These are phyloP conservation scores for Tachysurus fulvidraco DNA, from an alignment of 2,113 vertebrate genomes.

Conservation along the genomic window DNA sequence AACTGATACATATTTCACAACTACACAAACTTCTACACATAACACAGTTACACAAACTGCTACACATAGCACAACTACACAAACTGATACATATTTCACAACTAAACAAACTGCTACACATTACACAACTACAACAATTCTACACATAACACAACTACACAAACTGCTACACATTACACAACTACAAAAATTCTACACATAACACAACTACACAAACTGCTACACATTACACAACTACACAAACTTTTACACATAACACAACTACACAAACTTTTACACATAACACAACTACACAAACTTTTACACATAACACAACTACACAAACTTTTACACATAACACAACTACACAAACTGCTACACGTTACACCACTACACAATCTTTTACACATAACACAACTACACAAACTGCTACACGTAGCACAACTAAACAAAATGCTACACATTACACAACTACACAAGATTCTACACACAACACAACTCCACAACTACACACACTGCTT, in stretches of 20 bases:
- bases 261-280: neutral
- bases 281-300: neutral
- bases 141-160: neutral
- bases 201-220: neutral
- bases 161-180: neutral
- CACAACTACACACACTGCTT: too few species aligned
- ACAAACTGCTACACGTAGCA: neutral
- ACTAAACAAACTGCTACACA: neutral
- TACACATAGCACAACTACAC: neutral
- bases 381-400: neutral
- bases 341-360: neutral
- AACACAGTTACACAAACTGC: neutral
- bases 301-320: neutral
- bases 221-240: neutral
- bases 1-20: neutral
- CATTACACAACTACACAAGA: neutral
- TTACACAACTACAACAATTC: neutral
- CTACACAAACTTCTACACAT: neutral
- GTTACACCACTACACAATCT: neutral
- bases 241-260: neutral
- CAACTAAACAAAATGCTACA: neutral
- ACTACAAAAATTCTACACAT: neutral
- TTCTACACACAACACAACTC: neutral
- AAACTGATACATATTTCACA: neutral
- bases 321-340: neutral